Conservation (phyloP, 2,888 invertebrate species). For the Papilio gigon region DNA sequence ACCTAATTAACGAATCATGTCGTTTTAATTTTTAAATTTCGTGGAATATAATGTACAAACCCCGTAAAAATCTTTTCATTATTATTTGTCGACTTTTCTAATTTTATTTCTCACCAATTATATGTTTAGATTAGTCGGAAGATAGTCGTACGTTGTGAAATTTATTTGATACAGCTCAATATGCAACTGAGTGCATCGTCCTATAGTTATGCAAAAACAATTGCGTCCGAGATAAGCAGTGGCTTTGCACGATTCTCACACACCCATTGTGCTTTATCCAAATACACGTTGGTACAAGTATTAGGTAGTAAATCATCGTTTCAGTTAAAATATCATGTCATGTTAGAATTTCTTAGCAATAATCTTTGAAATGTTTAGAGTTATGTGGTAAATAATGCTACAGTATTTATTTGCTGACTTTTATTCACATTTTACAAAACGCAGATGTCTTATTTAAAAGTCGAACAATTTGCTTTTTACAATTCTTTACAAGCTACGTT, state of each 20-base stretch:
- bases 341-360: background rate
- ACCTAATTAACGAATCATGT: no score
- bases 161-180: background rate
- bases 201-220: slow-evolving; percentile 9
- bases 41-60: no score
- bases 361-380: background rate
- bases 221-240: slow-evolving; percentile 2
- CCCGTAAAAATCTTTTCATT: no score
- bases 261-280: slow-evolving; percentile 1
- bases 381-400: background rate
- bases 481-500: slow-evolving; percentile 47
- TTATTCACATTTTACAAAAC: slow-evolving; percentile 50
- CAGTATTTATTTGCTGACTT: slow-evolving; percentile 17
- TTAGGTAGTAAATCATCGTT: background rate
- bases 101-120: no score
- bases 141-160: background rate
- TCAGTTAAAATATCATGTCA: background rate
- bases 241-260: slow-evolving; percentile 20
- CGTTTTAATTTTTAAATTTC: no score
- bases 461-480: slow-evolving; percentile 49
- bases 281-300: background rate
- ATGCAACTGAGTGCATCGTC: background rate
- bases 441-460: slow-evolving; percentile 50
- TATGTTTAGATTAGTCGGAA: no score
- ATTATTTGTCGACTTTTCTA: no score